These are phyloP conservation scores for Solea solea DNA, from an alignment of 2,113 vertebrate species.

Conservation along the genomic window DNA sequence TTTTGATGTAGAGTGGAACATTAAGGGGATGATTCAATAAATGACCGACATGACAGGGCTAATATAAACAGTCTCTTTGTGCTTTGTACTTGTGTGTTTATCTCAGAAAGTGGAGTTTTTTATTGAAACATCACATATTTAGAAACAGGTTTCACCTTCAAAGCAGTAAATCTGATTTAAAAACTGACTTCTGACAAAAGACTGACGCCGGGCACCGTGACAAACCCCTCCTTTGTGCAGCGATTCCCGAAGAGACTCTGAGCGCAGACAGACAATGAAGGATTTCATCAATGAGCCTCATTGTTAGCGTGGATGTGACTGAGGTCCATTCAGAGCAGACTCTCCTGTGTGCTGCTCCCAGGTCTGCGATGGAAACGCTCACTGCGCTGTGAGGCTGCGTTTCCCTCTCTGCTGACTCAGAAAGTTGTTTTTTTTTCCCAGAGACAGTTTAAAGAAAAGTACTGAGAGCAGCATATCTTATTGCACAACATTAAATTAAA, in stretches of 20 bases:
- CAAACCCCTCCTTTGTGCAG: conserved; percentile 67
- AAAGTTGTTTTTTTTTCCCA: conserved; percentile 41
- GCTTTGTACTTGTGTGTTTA: conserved; percentile 21
- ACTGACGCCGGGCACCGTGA: conserved; percentile 36
- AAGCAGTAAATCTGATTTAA: conserved; percentile 22
- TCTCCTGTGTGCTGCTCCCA: conserved; percentile 41
- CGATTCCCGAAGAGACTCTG: conserved; percentile 47
- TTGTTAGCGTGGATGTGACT: conserved; percentile 52
- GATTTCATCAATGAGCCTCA: conserved; percentile 65
- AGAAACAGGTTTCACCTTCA: conserved; percentile 25
- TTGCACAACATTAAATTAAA: conserved; percentile 62
- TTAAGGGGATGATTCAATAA: conserved; percentile 25
- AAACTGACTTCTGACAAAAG: conserved; percentile 35
- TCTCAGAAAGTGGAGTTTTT: neutral
- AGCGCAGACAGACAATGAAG: conserved; percentile 69
- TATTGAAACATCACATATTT: neutral
- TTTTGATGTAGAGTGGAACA: conserved; percentile 22
- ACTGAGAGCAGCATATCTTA: conserved; percentile 65
- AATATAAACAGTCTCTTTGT: conserved; percentile 5
- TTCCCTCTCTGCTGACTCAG: conserved; percentile 69
- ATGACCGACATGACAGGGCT: conserved; percentile 11
- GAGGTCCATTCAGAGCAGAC: conserved; percentile 60
- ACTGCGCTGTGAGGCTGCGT: conserved; percentile 36
- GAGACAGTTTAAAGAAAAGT: conserved; percentile 59
- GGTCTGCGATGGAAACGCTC: conserved; percentile 42